phyloP scores from a whole-genome alignment of 2,797 vertebrate species.

The Thamnophis elegans region DNA sequence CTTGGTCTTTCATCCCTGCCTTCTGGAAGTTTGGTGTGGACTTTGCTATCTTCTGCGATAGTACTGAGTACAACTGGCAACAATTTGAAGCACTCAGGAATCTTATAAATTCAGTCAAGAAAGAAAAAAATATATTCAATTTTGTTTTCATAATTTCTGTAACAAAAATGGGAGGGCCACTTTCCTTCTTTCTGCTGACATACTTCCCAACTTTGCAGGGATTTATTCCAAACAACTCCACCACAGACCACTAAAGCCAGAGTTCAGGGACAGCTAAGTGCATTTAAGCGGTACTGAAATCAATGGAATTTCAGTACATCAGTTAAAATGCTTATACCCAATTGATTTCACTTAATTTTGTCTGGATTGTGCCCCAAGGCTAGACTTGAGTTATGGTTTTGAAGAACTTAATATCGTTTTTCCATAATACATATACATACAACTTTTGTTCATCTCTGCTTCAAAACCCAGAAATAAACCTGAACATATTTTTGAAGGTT shows the following conservation, averaged over 20 bases:
- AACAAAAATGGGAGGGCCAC: not conserved
- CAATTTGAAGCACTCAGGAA: not conserved
- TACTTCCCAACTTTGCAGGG: not conserved
- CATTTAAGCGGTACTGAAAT: slow-evolving; percentile 9
- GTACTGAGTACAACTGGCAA: not conserved
- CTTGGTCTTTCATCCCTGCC: not conserved
- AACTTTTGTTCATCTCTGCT: not conserved
- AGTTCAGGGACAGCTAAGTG: slow-evolving; percentile 5
- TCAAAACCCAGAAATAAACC: not conserved
- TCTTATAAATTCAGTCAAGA: not conserved
- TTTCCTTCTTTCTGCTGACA: not conserved
- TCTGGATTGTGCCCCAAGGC: not conserved
- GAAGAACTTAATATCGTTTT: not conserved
- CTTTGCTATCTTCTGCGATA: not conserved
- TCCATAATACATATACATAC: not conserved
- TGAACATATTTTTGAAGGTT: not conserved
- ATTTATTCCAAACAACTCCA: slow-evolving; percentile 7
- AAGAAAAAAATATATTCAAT: not conserved
- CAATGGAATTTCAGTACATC: slow-evolving; percentile 17
- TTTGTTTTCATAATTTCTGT: not conserved
- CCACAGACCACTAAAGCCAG: slow-evolving; percentile 3
- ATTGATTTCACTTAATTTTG: slow-evolving; percentile 25
- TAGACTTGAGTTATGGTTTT: not conserved
- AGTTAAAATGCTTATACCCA: slow-evolving; percentile 6
- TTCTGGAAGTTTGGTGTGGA: not conserved